A percentile compares a stretch with the other conserved stretches of the same genome.
Evolutionary conservation across 2,797 vertebrate species (phyloP).

Genomic region (Esox lucius): DNA sequence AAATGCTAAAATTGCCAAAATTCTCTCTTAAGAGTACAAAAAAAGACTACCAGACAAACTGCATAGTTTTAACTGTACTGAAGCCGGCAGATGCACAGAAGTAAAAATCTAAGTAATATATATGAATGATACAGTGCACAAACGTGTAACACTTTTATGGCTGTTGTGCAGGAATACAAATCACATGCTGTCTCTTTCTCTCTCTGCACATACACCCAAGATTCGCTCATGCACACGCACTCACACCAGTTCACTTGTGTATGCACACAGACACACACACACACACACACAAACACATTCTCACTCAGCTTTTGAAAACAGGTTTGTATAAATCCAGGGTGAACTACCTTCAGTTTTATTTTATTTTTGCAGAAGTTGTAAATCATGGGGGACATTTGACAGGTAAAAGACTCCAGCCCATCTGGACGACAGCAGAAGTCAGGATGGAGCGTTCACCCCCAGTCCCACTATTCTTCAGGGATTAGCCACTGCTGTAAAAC

Average conservation of each 20-base stretch:
- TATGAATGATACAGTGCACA: slow-evolving; percentile 45
- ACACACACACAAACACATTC: background rate
- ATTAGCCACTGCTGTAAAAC: background rate
- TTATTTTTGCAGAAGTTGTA: no score
- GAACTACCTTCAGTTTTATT: no score
- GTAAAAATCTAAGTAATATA: slow-evolving; percentile 29
- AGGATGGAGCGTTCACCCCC: background rate
- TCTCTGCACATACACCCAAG: background rate
- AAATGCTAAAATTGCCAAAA: no score
- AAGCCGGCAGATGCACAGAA: slow-evolving; percentile 30
- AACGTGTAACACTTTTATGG: slow-evolving; percentile 46
- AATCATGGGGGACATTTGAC: background rate
- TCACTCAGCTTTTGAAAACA: background rate
- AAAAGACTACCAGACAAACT: slow-evolving; percentile 49
- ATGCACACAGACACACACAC: slow-evolving; percentile 2
- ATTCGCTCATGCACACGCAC: background rate
- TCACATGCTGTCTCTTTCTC: slow-evolving; percentile 17
- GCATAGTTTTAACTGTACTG: slow-evolving; percentile 45
- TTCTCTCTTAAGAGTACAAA: slow-evolving; percentile 70
- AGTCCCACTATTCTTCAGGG: background rate
- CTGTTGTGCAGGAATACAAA: slow-evolving; percentile 29
- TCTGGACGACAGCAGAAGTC: background rate
- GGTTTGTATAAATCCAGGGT: background rate
- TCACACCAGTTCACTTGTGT: background rate
- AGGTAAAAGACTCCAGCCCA: background rate